Percentiles rank a stretch among this genome's conserved stretches.
These are phyloP conservation scores for Alentia gelatinosa DNA, from an alignment of 2,888 invertebrate genomes.

Conservation along the genomic window DNA sequence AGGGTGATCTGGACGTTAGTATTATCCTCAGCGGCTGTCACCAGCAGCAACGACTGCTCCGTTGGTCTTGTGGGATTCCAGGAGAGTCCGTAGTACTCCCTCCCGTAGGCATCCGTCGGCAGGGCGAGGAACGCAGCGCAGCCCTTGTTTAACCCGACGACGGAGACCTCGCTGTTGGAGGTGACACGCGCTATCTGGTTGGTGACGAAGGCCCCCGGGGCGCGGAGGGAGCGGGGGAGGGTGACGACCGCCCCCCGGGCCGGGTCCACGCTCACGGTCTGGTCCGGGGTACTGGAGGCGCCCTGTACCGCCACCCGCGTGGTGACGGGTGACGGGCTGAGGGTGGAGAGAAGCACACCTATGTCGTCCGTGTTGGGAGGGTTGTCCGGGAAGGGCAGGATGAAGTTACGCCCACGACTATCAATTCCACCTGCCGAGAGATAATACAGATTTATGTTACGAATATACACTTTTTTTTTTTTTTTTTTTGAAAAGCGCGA, in stretches of 20 bases:
- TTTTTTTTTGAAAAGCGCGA: no score
- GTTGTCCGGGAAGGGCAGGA: neutral
- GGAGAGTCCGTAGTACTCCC: slow-evolving; percentile 2
- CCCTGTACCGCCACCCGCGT: neutral
- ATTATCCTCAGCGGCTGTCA: neutral
- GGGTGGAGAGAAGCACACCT: neutral
- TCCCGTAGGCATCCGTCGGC: slow-evolving; percentile 19
- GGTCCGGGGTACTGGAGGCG: neutral
- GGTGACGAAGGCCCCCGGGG: neutral
- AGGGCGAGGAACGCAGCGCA: slow-evolving; percentile 23
- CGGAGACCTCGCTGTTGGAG: neutral
- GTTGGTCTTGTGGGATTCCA: neutral
- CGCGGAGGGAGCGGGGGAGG: neutral
- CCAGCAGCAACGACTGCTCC: neutral
- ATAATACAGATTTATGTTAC: no score
- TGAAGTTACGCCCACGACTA: neutral
- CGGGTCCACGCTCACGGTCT: neutral
- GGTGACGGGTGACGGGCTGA: neutral
- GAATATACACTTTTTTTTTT: no score
- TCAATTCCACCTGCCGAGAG: neutral
- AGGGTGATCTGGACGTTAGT: neutral
- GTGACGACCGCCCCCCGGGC: neutral
- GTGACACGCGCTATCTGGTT: neutral
- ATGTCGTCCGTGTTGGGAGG: slow-evolving; percentile 31
- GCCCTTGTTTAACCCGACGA: neutral